Conservation (phyloP, 2,888 invertebrate genomes). For the Calameuta pallipes region DNA sequence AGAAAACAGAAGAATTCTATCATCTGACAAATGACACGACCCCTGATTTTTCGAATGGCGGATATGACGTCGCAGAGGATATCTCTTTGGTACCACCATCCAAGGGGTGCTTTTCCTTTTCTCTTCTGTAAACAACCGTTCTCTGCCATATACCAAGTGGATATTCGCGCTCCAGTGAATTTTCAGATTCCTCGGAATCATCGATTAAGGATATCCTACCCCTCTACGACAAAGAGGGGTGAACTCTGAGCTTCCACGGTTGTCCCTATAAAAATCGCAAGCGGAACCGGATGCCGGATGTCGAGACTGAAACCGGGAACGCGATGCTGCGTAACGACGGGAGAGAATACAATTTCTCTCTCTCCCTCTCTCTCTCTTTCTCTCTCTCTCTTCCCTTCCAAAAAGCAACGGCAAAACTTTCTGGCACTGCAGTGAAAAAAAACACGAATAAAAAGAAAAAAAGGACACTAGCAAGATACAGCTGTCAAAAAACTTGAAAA, state of each 20-base stretch:
- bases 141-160: conserved; percentile 11
- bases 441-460: conserved; percentile 1
- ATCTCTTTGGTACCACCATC: conserved; percentile 26
- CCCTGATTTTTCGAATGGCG: conserved; percentile 51
- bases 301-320: conserved; percentile 22
- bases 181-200: conserved; percentile 63
- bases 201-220: conserved; percentile 25
- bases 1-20: conserved; percentile 25
- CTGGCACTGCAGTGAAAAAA: conserved; percentile 1
- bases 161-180: conserved; percentile 50
- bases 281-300: conserved; percentile 60
- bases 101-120: conserved; percentile 22
- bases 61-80: conserved; percentile 49
- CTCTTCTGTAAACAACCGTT: conserved; percentile 21
- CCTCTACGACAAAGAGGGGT: background rate
- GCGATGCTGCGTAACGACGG: conserved; percentile 7
- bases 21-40: conserved; percentile 52
- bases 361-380: background rate
- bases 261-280: conserved; percentile 51
- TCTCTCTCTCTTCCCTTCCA: background rate
- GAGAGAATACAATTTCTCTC: conserved; percentile 18
- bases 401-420: background rate
- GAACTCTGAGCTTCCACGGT: conserved; percentile 5
- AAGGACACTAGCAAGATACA: background rate
- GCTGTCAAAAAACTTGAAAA: background rate